phyloP scores from a whole-genome alignment of 1,140 invertebrate genomes.

The Drosophila sp. region DNA sequence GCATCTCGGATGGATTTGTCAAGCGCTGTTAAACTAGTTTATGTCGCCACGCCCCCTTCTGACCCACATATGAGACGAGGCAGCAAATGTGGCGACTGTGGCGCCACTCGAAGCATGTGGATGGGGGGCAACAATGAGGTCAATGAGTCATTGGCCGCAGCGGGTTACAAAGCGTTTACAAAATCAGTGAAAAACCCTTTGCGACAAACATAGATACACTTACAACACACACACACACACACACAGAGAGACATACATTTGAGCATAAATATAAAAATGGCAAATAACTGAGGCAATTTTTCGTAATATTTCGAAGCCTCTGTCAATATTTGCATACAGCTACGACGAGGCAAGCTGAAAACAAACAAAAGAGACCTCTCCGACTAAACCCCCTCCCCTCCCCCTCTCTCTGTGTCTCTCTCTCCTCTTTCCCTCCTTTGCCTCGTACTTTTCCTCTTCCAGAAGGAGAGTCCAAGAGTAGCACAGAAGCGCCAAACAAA shows the following conservation, averaged over 20 bases:
- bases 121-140: conserved; percentile 58
- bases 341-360: conserved; percentile 48
- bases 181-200: conserved; percentile 22
- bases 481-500: conserved; percentile 69
- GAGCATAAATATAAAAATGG: conserved; percentile 26
- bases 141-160: conserved; percentile 77
- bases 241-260: not conserved
- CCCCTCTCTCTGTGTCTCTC: not conserved
- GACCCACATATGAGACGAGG: conserved; percentile 60
- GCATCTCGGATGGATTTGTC: conserved; percentile 20
- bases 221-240: not conserved
- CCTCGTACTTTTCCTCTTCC: too few species aligned
- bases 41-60: conserved; percentile 39
- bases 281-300: conserved; percentile 61
- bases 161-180: conserved; percentile 14
- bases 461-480: conserved; percentile 52
- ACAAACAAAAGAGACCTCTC: conserved; percentile 36
- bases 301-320: conserved; percentile 81
- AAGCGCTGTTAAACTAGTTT: conserved; percentile 67
- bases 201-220: conserved; percentile 28
- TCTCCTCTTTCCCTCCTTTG: not conserved
- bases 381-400: not conserved
- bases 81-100: not conserved
- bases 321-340: conserved; percentile 76
- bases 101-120: conserved; percentile 26